Percentiles rank a stretch among this genome's conserved stretches.
These are phyloP conservation scores for Muscicapa striata DNA, from an alignment of 2,797 vertebrate species.

Conservation along the genomic window DNA sequence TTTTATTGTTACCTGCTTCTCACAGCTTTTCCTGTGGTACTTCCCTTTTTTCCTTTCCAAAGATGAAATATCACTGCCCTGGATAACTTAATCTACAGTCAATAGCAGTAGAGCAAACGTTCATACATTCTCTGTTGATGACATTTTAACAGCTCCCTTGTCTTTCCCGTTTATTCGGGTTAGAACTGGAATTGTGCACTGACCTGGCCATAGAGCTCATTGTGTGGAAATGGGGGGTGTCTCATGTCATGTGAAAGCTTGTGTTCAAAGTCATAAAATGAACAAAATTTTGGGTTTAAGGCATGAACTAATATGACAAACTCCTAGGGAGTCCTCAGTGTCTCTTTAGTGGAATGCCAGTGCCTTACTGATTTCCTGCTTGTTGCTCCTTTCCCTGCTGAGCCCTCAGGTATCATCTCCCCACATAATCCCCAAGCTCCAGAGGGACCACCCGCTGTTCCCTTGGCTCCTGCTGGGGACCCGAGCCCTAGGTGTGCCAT, in stretches of 20 bases:
- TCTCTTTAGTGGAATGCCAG: neutral
- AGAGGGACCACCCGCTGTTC: accelerated
- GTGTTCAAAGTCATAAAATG: neutral
- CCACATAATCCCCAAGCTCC: accelerated
- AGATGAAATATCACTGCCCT: neutral
- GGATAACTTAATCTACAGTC: neutral
- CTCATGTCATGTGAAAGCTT: accelerated
- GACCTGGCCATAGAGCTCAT: neutral
- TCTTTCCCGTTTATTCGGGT: neutral
- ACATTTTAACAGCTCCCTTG: neutral
- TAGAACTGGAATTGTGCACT: neutral
- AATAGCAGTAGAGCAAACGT: neutral
- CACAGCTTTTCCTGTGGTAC: neutral
- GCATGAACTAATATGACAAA: neutral
- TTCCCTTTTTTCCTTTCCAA: neutral
- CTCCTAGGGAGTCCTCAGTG: neutral
- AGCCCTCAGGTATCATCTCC: neutral
- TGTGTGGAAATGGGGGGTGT: neutral
- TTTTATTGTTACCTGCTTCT: neutral
- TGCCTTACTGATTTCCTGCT: neutral
- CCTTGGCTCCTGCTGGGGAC: neutral
- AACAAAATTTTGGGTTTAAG: neutral
- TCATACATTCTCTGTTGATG: neutral
- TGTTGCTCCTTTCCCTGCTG: neutral
- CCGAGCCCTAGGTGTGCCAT: no score